Evolutionary conservation across 2,888 invertebrate species (phyloP), one percentile per base, ranked within the genome.

Genomic region (Trissoscelio sp.): DNA sequence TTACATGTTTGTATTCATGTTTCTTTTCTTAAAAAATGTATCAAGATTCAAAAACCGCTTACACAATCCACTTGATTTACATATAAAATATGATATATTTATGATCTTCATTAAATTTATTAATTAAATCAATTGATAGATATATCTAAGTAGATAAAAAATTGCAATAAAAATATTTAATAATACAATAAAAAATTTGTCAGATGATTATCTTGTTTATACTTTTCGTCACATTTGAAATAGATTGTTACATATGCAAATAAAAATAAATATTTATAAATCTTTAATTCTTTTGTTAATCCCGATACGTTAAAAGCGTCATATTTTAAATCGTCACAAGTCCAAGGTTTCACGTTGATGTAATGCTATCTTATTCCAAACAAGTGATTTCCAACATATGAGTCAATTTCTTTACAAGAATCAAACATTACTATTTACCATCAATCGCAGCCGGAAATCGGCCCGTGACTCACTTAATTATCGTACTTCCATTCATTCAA

Each of bases 401-500:
- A 57, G 37, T 37, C 20, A 18, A 57, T 57, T 57, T 57, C 37
- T 34, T 34, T 55, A 14, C 20, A 51, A 55, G 53, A 34, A 55
- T 16, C 37, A 11, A 20, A 37, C 28, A 12, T 57, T 18, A 57
- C 11, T 57, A 42, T 58, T 58, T 58, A 58, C 42, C 42, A 22
- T 14, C 42, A 42, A 58, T 42, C n/a, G n/a, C 42, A 42, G 7
- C 22, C 22, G 42, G 22, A 58, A 39, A 57, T 37, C 12, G 37
- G 42, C 42, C 9, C 58, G 14, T 58, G 58, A 58, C 42, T 58
- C 58, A 58, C 3, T 57, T n/a, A 20, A 39, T 57, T 57, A 58
- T 58, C 39, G 24, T 24, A 12, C 12, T 11, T 58, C 11, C 20
- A 37, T 42, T 58, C 24, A 14, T 12, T 42, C 9, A 14, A 42